A percentile compares a stretch with the other conserved stretches of the same genome.
Conservation (phyloP, 2,888 invertebrate species). For the Helicoverpa assulta region DNA sequence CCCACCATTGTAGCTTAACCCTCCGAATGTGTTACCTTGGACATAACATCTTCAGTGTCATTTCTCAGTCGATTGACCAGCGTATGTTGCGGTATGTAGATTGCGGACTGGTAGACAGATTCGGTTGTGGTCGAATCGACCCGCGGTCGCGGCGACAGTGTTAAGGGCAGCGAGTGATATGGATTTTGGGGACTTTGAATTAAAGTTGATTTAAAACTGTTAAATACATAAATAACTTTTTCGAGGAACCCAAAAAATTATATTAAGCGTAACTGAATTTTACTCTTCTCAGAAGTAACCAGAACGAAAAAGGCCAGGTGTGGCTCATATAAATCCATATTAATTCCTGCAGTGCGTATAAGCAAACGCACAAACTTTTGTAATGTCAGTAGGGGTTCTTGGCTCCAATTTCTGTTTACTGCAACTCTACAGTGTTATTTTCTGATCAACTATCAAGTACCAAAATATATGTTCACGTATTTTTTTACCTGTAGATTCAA, state of each 20-base stretch:
- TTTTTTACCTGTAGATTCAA: too few relatives aligned
- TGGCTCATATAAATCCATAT: too few relatives aligned
- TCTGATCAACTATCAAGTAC: too few relatives aligned
- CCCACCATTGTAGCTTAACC: slow-evolving; percentile 20
- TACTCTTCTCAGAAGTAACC: too few relatives aligned
- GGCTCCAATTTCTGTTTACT: not conserved
- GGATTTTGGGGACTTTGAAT: not conserved
- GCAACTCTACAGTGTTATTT: too few relatives aligned
- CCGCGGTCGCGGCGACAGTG: slow-evolving; percentile 29
- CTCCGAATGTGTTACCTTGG: slow-evolving; percentile 36
- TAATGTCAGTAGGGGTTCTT: not conserved
- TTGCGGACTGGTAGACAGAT: slow-evolving; percentile 51
- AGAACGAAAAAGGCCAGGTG: too few relatives aligned
- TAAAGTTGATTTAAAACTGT: not conserved
- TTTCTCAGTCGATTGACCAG: slow-evolving; percentile 54
- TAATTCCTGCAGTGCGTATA: too few relatives aligned
- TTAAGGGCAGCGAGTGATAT: slow-evolving; percentile 26
- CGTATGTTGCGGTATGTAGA: slow-evolving; percentile 51
- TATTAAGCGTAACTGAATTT: too few relatives aligned
- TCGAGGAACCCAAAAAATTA: too few relatives aligned
- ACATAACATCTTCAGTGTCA: slow-evolving; percentile 54
- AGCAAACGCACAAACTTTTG: not conserved
- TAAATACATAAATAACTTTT: not conserved
- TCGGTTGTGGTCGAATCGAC: slow-evolving; percentile 54
- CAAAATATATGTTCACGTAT: too few relatives aligned